phyloP scores from a whole-genome alignment of 2,113 vertebrate genomes.

The Erythrolamprus reginae region DNA sequence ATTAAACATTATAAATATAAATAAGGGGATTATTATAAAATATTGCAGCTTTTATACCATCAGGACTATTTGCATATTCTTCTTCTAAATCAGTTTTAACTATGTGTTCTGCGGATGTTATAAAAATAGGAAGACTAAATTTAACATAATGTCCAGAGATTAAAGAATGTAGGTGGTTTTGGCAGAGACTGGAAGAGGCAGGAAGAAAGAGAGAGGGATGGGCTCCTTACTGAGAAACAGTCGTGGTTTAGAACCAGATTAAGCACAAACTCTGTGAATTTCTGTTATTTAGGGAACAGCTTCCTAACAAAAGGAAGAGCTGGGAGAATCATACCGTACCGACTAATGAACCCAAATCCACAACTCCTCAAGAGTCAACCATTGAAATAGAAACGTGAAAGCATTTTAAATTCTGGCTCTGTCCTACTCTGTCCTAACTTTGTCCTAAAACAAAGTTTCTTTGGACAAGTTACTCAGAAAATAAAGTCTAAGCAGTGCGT shows the following conservation, averaged over 20 bases:
- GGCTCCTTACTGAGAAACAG: not conserved
- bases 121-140: not conserved
- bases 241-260: not conserved
- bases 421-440: not conserved
- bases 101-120: not conserved
- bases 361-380: not conserved
- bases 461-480: not conserved
- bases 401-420: not conserved
- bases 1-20: not conserved
- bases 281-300: not conserved
- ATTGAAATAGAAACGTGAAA: not conserved
- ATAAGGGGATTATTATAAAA: not conserved
- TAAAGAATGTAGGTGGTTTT: constrained; percentile 15
- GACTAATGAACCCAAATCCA: not conserved
- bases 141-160: not conserved
- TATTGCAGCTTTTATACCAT: not conserved
- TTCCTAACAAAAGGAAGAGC: not conserved
- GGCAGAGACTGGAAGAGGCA: not conserved
- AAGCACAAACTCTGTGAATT: not conserved
- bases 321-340: not conserved
- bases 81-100: not conserved
- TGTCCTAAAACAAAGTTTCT: not conserved
- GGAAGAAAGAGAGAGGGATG: not conserved
- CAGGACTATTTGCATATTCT: not conserved
- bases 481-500: not conserved